Percentiles rank a stretch among this genome's conserved stretches.
Evolutionary conservation across 2,113 vertebrate species (phyloP).

Genomic region (Aepyceros melampus): DNA sequence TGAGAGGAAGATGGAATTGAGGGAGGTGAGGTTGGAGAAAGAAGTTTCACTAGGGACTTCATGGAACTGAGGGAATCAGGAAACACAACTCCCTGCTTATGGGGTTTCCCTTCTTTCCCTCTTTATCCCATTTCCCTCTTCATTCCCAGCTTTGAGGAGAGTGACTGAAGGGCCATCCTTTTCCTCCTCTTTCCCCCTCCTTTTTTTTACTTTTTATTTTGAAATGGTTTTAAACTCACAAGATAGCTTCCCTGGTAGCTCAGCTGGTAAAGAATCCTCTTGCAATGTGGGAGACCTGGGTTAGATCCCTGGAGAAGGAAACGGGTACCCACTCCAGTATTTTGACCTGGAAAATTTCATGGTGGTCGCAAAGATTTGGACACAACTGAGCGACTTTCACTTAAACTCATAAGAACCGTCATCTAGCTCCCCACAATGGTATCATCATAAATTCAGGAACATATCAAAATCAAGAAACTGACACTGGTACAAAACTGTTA

Average conservation of each 20-base stretch:
- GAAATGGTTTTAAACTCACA: background rate
- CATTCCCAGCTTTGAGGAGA: background rate
- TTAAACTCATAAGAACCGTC: background rate
- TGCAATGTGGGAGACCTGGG: background rate
- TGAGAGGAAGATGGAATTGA: background rate
- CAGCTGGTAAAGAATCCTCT: background rate
- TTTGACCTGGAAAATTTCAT: background rate
- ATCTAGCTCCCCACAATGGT: too few species aligned
- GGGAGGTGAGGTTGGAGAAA: background rate
- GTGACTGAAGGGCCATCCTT: background rate
- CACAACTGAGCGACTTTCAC: background rate
- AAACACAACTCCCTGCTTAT: background rate
- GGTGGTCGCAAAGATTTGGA: background rate
- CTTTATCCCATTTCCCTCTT: background rate
- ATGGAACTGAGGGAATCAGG: background rate
- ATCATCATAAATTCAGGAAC: background rate
- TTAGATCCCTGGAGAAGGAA: background rate
- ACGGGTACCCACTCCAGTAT: background rate
- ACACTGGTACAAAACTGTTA: background rate
- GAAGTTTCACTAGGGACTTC: background rate
- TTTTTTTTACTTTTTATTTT: conserved; percentile 16
- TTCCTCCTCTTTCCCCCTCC: background rate
- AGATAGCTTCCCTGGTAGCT: background rate
- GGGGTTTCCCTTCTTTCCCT: background rate
- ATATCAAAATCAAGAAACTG: background rate